These are phyloP conservation scores for Lycodopsis pacificus DNA, from an alignment of 2,797 vertebrate species.

Conservation along the genomic window DNA sequence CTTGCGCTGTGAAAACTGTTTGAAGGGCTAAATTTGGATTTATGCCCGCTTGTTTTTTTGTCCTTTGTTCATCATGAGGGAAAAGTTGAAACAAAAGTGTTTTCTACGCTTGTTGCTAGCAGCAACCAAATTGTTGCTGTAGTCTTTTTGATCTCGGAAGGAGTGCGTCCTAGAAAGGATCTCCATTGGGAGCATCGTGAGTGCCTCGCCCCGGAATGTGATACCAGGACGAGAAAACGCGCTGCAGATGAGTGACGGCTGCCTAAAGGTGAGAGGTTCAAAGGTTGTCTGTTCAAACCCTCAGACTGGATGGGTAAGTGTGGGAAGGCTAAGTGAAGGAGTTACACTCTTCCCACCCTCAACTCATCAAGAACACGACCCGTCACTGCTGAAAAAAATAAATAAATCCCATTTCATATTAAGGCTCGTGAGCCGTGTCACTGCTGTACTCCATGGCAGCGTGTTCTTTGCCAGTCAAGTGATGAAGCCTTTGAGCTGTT, in stretches of 20 bases:
- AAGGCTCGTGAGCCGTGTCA: constrained; percentile 38
- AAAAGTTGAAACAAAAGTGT: constrained; percentile 44
- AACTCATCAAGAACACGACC: constrained; percentile 38
- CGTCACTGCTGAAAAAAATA: constrained; percentile 19
- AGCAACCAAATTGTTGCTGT: constrained; percentile 47
- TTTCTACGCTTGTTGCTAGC: constrained; percentile 41
- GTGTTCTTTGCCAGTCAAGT: constrained; percentile 53
- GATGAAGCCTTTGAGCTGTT: constrained; percentile 71
- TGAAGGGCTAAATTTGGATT: constrained; percentile 48
- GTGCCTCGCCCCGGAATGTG: constrained; percentile 21
- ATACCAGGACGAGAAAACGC: constrained; percentile 46
- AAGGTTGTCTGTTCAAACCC: constrained; percentile 32
- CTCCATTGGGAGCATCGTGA: constrained; percentile 60
- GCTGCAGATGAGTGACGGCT: constrained; percentile 44
- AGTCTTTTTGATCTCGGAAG: constrained; percentile 68
- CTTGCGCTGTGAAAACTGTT: constrained; percentile 25
- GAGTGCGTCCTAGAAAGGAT: constrained; percentile 65
- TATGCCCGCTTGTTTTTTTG: constrained; percentile 33
- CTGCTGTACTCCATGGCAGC: constrained; percentile 23
- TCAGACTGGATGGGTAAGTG: constrained; percentile 19
- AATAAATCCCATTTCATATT: constrained; percentile 42
- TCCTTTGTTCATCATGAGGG: constrained; percentile 42
- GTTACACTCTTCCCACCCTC: constrained; percentile 10
- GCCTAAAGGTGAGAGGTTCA: constrained; percentile 60
- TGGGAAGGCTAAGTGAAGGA: constrained; percentile 19